A percentile compares a stretch with the other conserved stretches of the same genome.
These are phyloP conservation scores for Pangasius larnaudii DNA, from an alignment of 2,797 vertebrate species.

Conservation along the genomic window DNA sequence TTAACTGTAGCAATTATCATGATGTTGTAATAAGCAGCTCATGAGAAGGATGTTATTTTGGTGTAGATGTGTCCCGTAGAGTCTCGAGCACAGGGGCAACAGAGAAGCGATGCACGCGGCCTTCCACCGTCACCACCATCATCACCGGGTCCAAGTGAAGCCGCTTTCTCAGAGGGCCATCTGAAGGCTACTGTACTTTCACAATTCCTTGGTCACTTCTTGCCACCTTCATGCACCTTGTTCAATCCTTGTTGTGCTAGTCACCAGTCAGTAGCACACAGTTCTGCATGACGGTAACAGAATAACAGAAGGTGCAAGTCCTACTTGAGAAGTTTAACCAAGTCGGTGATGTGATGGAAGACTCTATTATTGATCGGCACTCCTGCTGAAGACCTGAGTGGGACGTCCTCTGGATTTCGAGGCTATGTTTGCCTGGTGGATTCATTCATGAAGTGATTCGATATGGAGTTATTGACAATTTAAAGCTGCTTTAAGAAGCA, in stretches of 20 bases:
- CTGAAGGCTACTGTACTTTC: slow-evolving; percentile 73
- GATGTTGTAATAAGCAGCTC: neutral
- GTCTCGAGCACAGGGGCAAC: slow-evolving; percentile 52
- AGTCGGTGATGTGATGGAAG: slow-evolving; percentile 8
- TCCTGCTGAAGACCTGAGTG: neutral
- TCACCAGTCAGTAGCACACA: slow-evolving; percentile 19
- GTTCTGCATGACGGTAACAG: slow-evolving; percentile 7
- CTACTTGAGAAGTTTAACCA: slow-evolving; percentile 24
- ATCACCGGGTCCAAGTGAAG: slow-evolving; percentile 82
- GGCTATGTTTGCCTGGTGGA: slow-evolving; percentile 13
- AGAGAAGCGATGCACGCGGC: slow-evolving; percentile 63
- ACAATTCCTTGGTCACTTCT: slow-evolving; percentile 39
- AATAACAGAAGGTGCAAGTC: slow-evolving; percentile 15
- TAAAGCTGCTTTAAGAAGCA: slow-evolving; percentile 26
- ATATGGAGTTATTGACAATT: slow-evolving; percentile 2
- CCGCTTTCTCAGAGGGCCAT: slow-evolving; percentile 70
- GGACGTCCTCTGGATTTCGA: neutral
- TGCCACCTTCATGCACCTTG: slow-evolving; percentile 29
- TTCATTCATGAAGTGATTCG: neutral
- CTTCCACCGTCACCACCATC: slow-evolving; percentile 79
- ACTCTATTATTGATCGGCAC: slow-evolving; percentile 11
- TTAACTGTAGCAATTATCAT: neutral
- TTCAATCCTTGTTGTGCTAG: slow-evolving; percentile 39
- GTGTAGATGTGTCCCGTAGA: slow-evolving; percentile 43
- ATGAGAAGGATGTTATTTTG: slow-evolving; percentile 39